Evolutionary conservation across 1,140 invertebrate species (phyloP), one percentile per base, ranked within the genome.

Genomic region (Drosophila burlai): DNA sequence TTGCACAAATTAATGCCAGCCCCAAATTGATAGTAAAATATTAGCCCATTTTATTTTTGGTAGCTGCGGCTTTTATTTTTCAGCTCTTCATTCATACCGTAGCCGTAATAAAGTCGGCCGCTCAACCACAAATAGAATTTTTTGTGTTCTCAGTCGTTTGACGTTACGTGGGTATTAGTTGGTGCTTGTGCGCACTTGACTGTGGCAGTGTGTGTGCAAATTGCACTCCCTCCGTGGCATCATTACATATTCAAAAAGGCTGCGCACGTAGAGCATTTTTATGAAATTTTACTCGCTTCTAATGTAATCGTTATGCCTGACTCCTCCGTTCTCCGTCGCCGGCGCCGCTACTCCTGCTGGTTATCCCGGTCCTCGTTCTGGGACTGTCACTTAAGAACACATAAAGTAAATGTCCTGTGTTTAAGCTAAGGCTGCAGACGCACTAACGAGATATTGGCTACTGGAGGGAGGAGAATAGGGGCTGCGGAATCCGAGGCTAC

Each of bases 221-320:
- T 87, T 86, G 80, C 83, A 86, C 71, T 87, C 65, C 80, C 71
- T 82, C 71, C 69, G 62, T 76, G 65, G 83, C 71, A 69, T 86
- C 83, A 86, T 86, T 86, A 83, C 76, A 87, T 87, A 86, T 86
- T 86, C 83, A 86, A 87, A 85, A 87, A 83, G 83, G 83, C 83
- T 83, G 62, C 83, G 80, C 83, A 86, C 83, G 83, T 87, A 83
- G 75, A 58, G 62, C 49, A 80, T 80, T 86, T 87, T 87, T 86
- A 83, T 86, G 80, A 86, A 87, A 85, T 87, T 85, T 85, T 87
- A 85, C 83, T 87, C 54, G 83, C 64, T 82, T 82, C 82, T 85
- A 85, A 85, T 85, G 82, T 79, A 82, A 85, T 85, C 82, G 82
- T 85, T 85, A 85, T 82, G 82, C 47, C 62, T 57, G 60, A 55